Base-by-base conservation (phyloP, 1,140 invertebrate species). In the Monomorium pharaonis region DNA sequence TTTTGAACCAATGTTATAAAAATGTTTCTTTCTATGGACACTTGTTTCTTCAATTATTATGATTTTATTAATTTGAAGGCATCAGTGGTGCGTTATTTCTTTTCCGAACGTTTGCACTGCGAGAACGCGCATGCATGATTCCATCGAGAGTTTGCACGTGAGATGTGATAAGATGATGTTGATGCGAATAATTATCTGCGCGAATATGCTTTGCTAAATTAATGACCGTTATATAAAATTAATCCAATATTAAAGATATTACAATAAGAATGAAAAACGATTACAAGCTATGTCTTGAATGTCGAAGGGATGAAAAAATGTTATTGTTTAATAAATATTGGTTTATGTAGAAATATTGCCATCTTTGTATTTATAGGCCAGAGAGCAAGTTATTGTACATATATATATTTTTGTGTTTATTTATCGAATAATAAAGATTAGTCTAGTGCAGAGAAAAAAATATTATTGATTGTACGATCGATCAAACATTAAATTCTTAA, bases 81-180 rank as follows among this genome's bases (percentile, higher is more conserved):
- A 27, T 81, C 37, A 60, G 16, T 72, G 49, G 16, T 44, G 37
- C 67, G 37, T 83, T 72, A 47, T 83, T 83, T 37, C n/a, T 72
- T 58, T 72, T 58, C 24, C 51, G 12, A 65, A 14, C 18, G 24
- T 83, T 83, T 60, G 51, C 78, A 83, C 37, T 72, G 67, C 37
- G 67, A 72, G 37, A 58, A 72, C 51, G 63, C 33, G 49, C 33
- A 81, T 81, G 78, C 78, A 72, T 83, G 67, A 3, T 83, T n/a
- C 16, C 10, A 51, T 24, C 51, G 51, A 72, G 6, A 42, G 4
- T 72, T 83, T 83, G 78, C 78, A 83, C 67, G 78, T 83, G 27
- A 58, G 12, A 58, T 83, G 27, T 72, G 24, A 74, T 1, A 69
- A 21, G 18, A 72, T 24, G 24, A 70, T 70, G 37, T 72, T 72